Conservation (phyloP, 2,797 vertebrate species). For the Dromococcyx pavoninus region DNA sequence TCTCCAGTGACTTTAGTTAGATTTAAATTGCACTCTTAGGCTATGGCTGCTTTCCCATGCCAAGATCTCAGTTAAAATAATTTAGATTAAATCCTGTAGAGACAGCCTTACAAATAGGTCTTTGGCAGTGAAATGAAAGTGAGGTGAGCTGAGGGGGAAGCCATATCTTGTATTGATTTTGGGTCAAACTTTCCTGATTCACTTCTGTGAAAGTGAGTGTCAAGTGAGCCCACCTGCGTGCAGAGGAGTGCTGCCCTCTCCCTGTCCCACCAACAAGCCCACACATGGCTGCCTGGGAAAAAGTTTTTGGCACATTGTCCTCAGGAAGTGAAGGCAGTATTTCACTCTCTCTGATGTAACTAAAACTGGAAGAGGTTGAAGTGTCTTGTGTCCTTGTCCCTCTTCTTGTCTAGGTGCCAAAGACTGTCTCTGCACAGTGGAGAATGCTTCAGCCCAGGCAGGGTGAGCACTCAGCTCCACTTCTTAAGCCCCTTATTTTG, state of each 20-base stretch:
- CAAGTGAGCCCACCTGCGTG: rapidly evolving
- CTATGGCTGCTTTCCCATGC: background rate
- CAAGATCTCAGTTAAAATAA: background rate
- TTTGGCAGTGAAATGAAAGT: background rate
- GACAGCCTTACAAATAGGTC: background rate
- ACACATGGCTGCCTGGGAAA: rapidly evolving
- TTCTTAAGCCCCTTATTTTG: background rate
- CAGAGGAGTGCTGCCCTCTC: rapidly evolving
- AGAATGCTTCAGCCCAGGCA: background rate
- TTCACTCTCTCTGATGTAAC: background rate
- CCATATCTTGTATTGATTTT: background rate
- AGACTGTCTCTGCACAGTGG: rapidly evolving
- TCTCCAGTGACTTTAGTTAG: background rate
- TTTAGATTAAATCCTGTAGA: background rate
- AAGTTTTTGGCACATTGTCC: background rate
- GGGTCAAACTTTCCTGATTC: background rate
- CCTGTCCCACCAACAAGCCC: rapidly evolving
- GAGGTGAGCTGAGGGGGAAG: background rate
- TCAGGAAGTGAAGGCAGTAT: background rate
- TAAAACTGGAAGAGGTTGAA: background rate
- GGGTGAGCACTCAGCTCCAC: rapidly evolving
- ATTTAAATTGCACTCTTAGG: background rate
- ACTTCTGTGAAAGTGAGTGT: background rate
- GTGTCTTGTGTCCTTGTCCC: rapidly evolving
- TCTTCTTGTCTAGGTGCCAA: background rate